Evolutionary conservation across 2,888 invertebrate species (phyloP).

Genomic region (Electrophaes corylata): DNA sequence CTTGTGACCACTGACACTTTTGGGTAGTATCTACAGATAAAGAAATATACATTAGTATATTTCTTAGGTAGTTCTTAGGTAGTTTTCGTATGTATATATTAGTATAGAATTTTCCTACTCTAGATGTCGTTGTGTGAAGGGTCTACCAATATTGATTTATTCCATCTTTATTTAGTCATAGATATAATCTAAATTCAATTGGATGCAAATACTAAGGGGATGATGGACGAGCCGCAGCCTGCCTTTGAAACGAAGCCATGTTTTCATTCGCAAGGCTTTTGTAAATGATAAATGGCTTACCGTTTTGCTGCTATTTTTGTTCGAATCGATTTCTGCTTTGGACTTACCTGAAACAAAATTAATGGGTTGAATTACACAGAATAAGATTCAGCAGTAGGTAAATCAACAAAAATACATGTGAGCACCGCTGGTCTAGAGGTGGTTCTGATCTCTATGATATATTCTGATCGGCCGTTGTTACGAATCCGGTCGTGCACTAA

Average conservation of each 20-base stretch:
- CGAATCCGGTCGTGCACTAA: too few relatives aligned
- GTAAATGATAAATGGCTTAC: constrained; percentile 56
- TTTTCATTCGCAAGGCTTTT: constrained; percentile 50
- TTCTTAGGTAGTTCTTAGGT: too few relatives aligned
- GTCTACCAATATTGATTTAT: not conserved
- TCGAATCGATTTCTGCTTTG: constrained; percentile 41
- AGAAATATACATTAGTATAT: too few relatives aligned
- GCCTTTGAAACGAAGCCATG: constrained; percentile 47
- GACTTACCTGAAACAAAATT: constrained; percentile 54
- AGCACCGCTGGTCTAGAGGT: too few relatives aligned
- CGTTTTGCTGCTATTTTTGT: constrained; percentile 46
- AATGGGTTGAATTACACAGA: not conserved
- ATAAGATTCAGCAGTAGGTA: not conserved
- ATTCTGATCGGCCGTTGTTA: too few relatives aligned
- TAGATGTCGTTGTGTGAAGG: too few relatives aligned
- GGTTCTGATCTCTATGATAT: too few relatives aligned
- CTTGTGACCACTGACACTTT: too few relatives aligned
- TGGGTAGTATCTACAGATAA: too few relatives aligned
- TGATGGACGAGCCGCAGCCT: constrained; percentile 50
- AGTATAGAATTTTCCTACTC: too few relatives aligned
- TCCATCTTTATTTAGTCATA: not conserved
- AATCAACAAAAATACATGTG: not conserved
- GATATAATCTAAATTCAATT: constrained; percentile 34
- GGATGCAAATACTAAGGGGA: constrained; percentile 45
- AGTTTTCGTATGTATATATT: too few relatives aligned